Conservation (phyloP, 2,113 vertebrate species). For the Marmota flaviventris region DNA sequence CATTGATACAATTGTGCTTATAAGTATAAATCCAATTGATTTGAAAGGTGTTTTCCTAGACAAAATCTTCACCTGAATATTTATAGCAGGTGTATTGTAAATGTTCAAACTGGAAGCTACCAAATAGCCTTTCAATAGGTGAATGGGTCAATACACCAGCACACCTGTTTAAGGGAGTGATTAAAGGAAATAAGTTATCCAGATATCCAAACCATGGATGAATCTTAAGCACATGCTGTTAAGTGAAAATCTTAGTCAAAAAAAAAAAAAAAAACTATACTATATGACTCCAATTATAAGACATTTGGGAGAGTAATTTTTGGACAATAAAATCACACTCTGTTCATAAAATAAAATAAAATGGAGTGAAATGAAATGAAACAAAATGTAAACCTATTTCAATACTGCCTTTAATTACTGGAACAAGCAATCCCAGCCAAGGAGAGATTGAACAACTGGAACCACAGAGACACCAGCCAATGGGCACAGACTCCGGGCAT, state of each 20-base stretch:
- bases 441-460: neutral
- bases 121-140: neutral
- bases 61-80: slow-evolving; percentile 13
- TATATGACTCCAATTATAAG: neutral
- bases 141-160: neutral
- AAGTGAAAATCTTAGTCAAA: neutral
- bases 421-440: neutral
- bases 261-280: neutral
- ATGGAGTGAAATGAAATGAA: neutral
- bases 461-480: neutral
- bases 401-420: neutral
- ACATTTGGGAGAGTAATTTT: neutral
- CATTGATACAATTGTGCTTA: neutral
- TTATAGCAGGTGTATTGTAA: neutral
- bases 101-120: neutral
- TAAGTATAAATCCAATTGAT: neutral
- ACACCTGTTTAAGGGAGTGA: neutral
- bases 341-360: neutral
- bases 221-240: neutral
- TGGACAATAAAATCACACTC: neutral
- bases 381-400: neutral
- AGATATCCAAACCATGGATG: neutral
- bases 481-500: neutral
- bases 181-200: neutral
- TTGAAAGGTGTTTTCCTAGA: neutral